Conservation (phyloP, 1,140 invertebrate genomes). For the Dinoponera quadriceps region DNA sequence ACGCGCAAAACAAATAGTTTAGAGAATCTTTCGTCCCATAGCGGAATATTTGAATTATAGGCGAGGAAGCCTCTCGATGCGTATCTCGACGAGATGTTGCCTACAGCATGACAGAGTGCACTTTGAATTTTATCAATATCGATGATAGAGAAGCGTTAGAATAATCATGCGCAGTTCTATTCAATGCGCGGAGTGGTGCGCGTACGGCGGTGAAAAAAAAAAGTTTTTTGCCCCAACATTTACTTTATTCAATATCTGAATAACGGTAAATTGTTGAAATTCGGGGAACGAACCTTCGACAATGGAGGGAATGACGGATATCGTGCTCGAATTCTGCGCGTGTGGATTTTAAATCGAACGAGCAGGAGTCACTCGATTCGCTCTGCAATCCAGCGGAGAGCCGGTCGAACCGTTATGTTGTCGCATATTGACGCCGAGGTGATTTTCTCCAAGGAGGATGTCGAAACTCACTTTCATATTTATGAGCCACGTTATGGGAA, state of each 20-base stretch:
- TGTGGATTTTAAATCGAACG: constrained; percentile 25
- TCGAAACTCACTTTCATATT: constrained; percentile 59
- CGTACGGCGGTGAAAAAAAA: no score
- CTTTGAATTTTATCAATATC: constrained; percentile 55
- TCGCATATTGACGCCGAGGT: constrained; percentile 33
- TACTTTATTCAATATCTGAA: constrained; percentile 44
- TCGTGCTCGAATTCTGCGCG: constrained; percentile 28
- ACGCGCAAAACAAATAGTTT: constrained; percentile 20
- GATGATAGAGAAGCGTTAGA: constrained; percentile 50
- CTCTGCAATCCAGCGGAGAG: not conserved
- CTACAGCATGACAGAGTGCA: constrained; percentile 39
- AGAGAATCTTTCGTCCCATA: not conserved
- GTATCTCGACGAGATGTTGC: constrained; percentile 22
- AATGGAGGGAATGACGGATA: constrained; percentile 15
- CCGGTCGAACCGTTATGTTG: constrained; percentile 32
- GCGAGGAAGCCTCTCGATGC: constrained; percentile 3
- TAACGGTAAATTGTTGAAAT: constrained; percentile 56
- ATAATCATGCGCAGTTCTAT: constrained; percentile 50
- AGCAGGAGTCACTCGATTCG: constrained; percentile 5
- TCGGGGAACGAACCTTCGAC: constrained; percentile 27
- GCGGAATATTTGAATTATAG: constrained; percentile 15
- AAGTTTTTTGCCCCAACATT: constrained; percentile 20
- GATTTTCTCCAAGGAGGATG: constrained; percentile 51
- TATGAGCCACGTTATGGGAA: constrained; percentile 59
- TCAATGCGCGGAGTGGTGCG: constrained; percentile 8